Evolutionary conservation across 2,888 invertebrate species (phyloP).

Genomic region (Trissoscelio sp.): DNA sequence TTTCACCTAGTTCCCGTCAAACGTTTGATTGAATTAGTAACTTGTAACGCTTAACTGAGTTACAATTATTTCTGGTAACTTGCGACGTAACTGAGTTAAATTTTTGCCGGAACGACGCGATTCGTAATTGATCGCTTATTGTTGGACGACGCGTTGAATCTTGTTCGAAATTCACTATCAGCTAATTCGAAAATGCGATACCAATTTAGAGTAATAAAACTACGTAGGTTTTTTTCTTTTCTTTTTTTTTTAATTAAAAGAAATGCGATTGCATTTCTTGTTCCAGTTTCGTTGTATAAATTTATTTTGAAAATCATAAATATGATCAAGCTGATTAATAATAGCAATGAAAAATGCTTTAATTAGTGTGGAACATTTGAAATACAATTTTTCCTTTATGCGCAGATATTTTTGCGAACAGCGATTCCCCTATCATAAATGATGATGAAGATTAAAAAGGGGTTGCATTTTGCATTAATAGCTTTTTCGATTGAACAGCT

Average conservation of each 20-base stretch:
- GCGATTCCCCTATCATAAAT: not conserved
- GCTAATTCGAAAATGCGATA: conserved; percentile 8
- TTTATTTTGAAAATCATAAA: too few relatives aligned
- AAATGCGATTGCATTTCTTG: too few relatives aligned
- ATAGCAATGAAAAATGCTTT: too few relatives aligned
- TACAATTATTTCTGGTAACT: conserved; percentile 60
- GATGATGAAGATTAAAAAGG: conserved; percentile 3
- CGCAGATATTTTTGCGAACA: too few relatives aligned
- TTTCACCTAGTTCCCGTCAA: conserved; percentile 56
- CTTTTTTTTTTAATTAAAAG: too few relatives aligned
- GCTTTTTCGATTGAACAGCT: conserved; percentile 24
- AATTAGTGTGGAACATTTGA: too few relatives aligned
- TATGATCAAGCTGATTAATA: too few relatives aligned
- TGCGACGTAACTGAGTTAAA: conserved; percentile 39
- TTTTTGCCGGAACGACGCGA: conserved; percentile 44
- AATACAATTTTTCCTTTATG: too few relatives aligned
- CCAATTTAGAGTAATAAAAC: not conserved
- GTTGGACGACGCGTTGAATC: conserved; percentile 17
- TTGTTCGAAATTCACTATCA: conserved; percentile 23
- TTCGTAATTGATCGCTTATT: conserved; percentile 58
- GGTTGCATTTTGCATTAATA: conserved; percentile 14
- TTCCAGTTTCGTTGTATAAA: too few relatives aligned
- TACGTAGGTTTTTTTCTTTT: too few relatives aligned
- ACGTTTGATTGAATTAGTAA: conserved; percentile 60
- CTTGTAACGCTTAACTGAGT: conserved; percentile 58